phyloP scores from a whole-genome alignment of 2,888 invertebrate species.

The Phortica magna region DNA sequence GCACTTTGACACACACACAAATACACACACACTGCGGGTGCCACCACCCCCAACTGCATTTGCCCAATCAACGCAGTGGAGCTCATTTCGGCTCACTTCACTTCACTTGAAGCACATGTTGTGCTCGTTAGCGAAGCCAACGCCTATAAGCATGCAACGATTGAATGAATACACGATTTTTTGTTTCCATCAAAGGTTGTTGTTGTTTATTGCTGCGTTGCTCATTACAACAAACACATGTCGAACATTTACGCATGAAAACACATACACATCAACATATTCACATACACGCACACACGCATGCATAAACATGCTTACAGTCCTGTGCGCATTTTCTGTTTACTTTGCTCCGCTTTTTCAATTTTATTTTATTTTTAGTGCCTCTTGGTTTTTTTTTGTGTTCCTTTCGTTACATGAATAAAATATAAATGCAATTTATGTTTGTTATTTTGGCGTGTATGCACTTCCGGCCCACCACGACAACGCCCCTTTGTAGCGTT shows the following conservation, averaged over 20 bases:
- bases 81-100: background rate
- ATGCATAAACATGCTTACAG: background rate
- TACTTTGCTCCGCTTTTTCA: slow-evolving; percentile 11
- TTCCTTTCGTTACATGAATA: slow-evolving; percentile 48
- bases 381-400: slow-evolving; percentile 25
- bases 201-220: background rate
- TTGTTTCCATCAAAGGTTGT: background rate
- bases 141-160: slow-evolving; percentile 29
- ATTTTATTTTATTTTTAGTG: slow-evolving; percentile 11
- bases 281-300: slow-evolving; percentile 28
- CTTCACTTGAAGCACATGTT: background rate
- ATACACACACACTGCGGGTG: slow-evolving; percentile 8
- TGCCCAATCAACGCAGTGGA: background rate
- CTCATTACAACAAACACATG: background rate
- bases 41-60: background rate
- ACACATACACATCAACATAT: slow-evolving; percentile 23
- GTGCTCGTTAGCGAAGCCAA: slow-evolving; percentile 17
- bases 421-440: slow-evolving; percentile 67
- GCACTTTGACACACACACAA: background rate
- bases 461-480: background rate
- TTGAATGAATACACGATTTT: slow-evolving; percentile 16
- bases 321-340: slow-evolving; percentile 25
- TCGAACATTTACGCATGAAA: background rate
- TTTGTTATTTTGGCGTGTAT: slow-evolving; percentile 47
- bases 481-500: background rate